Conservation (phyloP, 37 sponge, comb jelly and placozoan genomes). For the Trichoplax adhaerens region DNA sequence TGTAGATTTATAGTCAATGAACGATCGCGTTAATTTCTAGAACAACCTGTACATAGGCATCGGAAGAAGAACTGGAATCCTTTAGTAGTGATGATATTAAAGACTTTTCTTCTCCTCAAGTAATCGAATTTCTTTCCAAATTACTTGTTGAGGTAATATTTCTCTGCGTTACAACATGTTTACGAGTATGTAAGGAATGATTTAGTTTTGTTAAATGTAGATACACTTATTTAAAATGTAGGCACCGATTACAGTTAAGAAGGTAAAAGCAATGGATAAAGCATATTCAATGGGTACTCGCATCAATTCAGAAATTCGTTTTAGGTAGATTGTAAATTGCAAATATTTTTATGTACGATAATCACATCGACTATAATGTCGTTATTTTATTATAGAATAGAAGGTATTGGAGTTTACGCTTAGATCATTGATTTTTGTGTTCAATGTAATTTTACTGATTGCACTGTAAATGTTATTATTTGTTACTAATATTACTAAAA, state of each 20-base stretch:
- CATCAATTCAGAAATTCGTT: constrained; percentile 46
- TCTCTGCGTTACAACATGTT: background rate
- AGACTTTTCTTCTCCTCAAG: constrained; percentile 4
- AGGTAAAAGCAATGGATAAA: constrained; percentile 34
- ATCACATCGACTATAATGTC: too few relatives aligned
- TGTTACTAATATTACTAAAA: too few relatives aligned
- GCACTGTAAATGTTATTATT: too few relatives aligned
- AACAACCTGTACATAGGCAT: background rate
- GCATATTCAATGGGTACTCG: constrained; percentile 21
- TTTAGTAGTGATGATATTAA: constrained; percentile 14
- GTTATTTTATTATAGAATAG: too few relatives aligned
- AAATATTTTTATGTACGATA: too few relatives aligned
- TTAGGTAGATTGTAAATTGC: constrained; percentile 7
- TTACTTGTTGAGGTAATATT: constrained; percentile 25
- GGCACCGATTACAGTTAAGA: constrained; percentile 20
- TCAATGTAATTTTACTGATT: too few relatives aligned
- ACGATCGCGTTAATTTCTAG: constrained; percentile 4
- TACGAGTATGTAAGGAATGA: too few relatives aligned
- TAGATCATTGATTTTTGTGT: too few relatives aligned
- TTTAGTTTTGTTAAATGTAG: background rate
- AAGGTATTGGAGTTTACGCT: too few relatives aligned
- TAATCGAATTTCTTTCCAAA: constrained; percentile 28
- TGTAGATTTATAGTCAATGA: background rate
- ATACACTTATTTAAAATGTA: constrained; percentile 8
- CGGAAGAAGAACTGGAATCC: background rate